Conservation (phyloP, 2,113 vertebrate species). For the Gallinago paraguaiae region DNA sequence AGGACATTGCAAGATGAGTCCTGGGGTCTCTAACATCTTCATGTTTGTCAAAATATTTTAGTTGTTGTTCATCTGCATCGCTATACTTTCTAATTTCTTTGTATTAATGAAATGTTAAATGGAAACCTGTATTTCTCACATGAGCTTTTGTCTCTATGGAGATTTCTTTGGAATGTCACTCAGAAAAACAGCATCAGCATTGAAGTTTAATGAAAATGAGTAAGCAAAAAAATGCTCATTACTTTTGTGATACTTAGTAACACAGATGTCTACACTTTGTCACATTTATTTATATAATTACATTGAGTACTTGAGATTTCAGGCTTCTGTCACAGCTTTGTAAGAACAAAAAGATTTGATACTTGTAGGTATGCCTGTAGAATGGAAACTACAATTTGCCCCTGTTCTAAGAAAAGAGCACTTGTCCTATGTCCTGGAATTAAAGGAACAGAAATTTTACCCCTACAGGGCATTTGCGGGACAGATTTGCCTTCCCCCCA, state of each 20-base stretch:
- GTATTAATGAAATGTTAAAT: conserved; percentile 9
- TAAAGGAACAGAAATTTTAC: background rate
- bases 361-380: background rate
- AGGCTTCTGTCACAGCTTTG: background rate
- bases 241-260: conserved; percentile 9
- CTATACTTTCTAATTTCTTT: background rate
- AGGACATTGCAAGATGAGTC: background rate
- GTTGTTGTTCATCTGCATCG: background rate
- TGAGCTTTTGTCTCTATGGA: conserved; percentile 15
- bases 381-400: background rate
- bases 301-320: conserved; percentile 26
- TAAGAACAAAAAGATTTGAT: background rate
- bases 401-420: background rate
- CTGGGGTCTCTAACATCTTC: background rate
- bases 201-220: conserved; percentile 14
- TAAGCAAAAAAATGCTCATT: background rate
- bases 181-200: background rate
- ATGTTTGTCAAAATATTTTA: background rate
- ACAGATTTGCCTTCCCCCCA: background rate
- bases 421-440: background rate
- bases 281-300: conserved; percentile 12
- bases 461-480: background rate
- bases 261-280: conserved; percentile 15
- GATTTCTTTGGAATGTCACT: background rate
- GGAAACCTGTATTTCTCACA: background rate